Base-by-base conservation (phyloP, 2,113 vertebrate genomes). In the Forbesichthys agassizii region DNA sequence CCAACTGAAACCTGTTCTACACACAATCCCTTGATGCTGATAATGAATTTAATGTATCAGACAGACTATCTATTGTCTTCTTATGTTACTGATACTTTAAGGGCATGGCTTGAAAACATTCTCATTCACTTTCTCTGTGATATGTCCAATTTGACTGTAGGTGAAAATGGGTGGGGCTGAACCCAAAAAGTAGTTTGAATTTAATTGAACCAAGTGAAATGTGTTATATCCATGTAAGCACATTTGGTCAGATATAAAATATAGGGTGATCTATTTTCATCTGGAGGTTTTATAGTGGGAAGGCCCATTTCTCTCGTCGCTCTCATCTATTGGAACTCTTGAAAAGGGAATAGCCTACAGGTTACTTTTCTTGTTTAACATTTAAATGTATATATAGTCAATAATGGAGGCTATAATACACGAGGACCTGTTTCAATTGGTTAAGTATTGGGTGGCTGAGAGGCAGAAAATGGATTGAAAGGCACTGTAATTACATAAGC, bases 381-480 rank as follows among this genome's bases (percentile, higher is more conserved):
- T 46, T 75, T 69, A 75, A 55, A 73, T 87, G 68, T 86, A 88
- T 90, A 86, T 83, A 85, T 81, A 86, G 82, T 49, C 46, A 78
- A 86, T 81, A 86, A 88, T 84, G 60, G 69, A 84, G 80, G 63
- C 83, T 73, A 72, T 79, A 64, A 81, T 86, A 80, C 81, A 79
- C 33, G 51, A 85, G 74, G 72, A 84, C 78, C 73, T 82, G 79
- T 86, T 91, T 87, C 74, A 88, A 77, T 79, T 77, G 86, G 81
- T 88, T 92, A 92, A 92, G 91, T 84, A 90, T 84, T 88, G 88
- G 90, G 89, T 92, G 81, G 82, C 80, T 74, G 65, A 82, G 69
- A 86, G 74, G 74, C 70, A 84, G 81, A 67, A 84, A 81, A 85
- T 62, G 60, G 74, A 86, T 78, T 89, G 84, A 87, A 85, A 72